A percentile compares a stretch with the other conserved stretches of the same genome.
Evolutionary conservation across 2,113 vertebrate species (phyloP).

Genomic region (Prinia subflava): DNA sequence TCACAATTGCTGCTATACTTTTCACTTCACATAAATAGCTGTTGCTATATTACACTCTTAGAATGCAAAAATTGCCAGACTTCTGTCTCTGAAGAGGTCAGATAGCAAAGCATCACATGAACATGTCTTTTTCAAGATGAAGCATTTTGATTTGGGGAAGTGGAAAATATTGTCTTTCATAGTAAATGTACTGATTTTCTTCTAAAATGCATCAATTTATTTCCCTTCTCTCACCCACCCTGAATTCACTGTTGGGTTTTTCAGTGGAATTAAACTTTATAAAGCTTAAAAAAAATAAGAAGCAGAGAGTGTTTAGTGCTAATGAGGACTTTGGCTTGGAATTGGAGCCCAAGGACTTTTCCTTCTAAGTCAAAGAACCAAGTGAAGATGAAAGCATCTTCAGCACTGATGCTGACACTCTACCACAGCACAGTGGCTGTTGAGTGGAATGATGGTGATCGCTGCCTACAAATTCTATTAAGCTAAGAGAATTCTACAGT

Average conservation of each 20-base stretch:
- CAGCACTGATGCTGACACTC: neutral
- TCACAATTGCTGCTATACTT: neutral
- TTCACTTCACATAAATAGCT: neutral
- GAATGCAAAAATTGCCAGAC: neutral
- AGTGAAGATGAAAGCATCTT: neutral
- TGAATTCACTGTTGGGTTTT: neutral
- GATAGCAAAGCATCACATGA: neutral
- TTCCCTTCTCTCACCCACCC: neutral
- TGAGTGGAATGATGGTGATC: neutral
- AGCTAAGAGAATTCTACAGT: neutral
- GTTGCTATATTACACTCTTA: neutral
- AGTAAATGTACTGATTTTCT: neutral
- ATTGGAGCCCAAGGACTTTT: neutral
- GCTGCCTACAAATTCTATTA: neutral
- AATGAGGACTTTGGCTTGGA: neutral
- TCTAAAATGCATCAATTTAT: neutral
- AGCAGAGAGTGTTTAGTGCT: neutral
- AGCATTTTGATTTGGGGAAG: neutral
- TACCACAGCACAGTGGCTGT: neutral
- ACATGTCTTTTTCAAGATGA: neutral
- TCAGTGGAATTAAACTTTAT: neutral
- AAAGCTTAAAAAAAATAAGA: neutral
- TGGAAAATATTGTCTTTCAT: neutral
- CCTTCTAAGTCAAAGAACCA: neutral
- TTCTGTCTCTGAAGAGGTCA: neutral